Conservation (phyloP, 2,888 invertebrate genomes). For the Melangyna quadrimaculata region DNA sequence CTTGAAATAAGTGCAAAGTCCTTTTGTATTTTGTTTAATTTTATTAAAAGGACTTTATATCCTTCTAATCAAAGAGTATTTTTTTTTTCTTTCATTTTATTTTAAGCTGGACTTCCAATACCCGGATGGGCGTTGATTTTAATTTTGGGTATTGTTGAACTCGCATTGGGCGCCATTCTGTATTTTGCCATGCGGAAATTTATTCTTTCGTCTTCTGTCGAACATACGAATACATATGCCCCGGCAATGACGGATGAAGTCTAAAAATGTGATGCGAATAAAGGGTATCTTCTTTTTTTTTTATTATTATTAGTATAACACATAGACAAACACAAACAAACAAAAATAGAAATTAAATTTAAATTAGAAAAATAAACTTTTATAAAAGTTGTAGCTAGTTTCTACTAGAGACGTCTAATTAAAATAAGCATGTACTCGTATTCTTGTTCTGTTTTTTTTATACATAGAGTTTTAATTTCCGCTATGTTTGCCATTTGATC, state of each 20-base stretch:
- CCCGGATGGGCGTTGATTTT: constrained; percentile 90
- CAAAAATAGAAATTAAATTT: constrained; percentile 44
- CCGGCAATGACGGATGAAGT: constrained; percentile 79
- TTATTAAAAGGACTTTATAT: background rate
- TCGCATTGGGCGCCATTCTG: constrained; percentile 86
- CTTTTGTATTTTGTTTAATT: constrained; percentile 1
- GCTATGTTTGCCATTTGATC: constrained; percentile 45
- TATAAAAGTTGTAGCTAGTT: constrained; percentile 34
- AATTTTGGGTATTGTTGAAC: constrained; percentile 86
- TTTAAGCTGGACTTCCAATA: constrained; percentile 85
- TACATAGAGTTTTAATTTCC: constrained; percentile 1
- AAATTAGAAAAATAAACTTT: constrained; percentile 47
- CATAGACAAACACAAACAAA: background rate
- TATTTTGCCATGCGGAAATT: constrained; percentile 87
- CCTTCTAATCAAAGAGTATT: constrained; percentile 27
- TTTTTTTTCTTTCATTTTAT: constrained; percentile 56
- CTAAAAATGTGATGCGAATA: constrained; percentile 51
- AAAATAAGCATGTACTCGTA: constrained; percentile 16
- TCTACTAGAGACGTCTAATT: constrained; percentile 34
- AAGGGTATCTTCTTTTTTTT: background rate
- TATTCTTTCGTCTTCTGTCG: constrained; percentile 82
- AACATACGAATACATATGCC: constrained; percentile 78
- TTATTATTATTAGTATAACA: background rate
- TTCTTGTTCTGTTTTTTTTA: background rate
- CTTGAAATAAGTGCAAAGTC: constrained; percentile 24